phyloP scores from a whole-genome alignment of 2,113 vertebrate genomes.

The Chloroceryle aenea region DNA sequence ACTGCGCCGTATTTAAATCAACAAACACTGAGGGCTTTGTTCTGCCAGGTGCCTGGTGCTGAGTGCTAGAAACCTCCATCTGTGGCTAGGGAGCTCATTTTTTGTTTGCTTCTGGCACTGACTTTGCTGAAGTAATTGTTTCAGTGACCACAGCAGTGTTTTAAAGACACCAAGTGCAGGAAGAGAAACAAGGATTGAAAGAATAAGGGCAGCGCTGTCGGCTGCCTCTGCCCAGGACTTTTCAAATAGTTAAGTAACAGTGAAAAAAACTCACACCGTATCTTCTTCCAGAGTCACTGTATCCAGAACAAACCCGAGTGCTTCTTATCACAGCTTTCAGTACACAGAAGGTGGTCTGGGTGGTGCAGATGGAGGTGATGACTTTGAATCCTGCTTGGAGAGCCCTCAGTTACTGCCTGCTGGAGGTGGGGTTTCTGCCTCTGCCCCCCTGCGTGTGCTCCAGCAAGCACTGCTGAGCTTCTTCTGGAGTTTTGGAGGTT shows the following conservation, averaged over 20 bases:
- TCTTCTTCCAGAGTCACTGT: not conserved
- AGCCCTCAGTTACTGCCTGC: not conserved
- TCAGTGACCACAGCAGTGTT: not conserved
- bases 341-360: not conserved
- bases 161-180: not conserved
- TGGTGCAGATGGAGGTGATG: not conserved
- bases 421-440: not conserved
- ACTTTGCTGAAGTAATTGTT: not conserved
- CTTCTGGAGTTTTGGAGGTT: not conserved
- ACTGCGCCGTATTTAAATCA: not conserved
- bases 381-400: not conserved
- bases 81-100: not conserved
- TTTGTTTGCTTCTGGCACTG: not conserved
- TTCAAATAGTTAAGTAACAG: not conserved
- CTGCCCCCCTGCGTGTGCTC: not conserved
- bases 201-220: not conserved
- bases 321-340: not conserved
- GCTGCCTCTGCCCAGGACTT: not conserved
- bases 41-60: not conserved
- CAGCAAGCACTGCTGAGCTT: accelerated
- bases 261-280: not conserved
- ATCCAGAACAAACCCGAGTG: not conserved
- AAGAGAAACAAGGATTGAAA: not conserved
- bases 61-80: not conserved
- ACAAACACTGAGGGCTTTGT: not conserved